Conservation (phyloP, 2,888 invertebrate species). For the Aproaerema taeniolella region DNA sequence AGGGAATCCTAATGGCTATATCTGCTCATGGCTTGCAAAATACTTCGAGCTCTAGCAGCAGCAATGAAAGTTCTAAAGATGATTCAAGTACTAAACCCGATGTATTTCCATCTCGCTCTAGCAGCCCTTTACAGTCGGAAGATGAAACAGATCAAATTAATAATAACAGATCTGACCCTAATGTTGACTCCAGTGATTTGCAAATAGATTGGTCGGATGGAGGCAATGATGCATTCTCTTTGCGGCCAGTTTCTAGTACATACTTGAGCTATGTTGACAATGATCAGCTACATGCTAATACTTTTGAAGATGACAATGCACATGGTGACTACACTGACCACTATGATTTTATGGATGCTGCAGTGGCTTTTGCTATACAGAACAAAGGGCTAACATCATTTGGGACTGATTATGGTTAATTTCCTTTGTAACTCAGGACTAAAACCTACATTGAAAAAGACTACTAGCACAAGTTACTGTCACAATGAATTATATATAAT, state of each 20-base stretch:
- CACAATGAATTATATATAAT: too few relatives aligned
- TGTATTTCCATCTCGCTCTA: constrained; percentile 31
- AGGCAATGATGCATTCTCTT: constrained; percentile 31
- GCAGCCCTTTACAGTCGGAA: constrained; percentile 38
- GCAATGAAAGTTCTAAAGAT: constrained; percentile 19
- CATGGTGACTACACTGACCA: constrained; percentile 40
- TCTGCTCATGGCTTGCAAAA: constrained; percentile 82
- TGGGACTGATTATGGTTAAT: constrained; percentile 63
- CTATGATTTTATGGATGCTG: constrained; percentile 81
- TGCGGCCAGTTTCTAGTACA: constrained; percentile 37
- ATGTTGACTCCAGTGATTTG: constrained; percentile 26
- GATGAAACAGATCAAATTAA: constrained; percentile 27
- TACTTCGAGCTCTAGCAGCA: constrained; percentile 38
- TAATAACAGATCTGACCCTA: constrained; percentile 21
- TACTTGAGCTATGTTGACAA: constrained; percentile 40
- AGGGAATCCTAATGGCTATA: constrained; percentile 86
- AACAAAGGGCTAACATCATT: constrained; percentile 82
- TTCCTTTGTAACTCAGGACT: background rate
- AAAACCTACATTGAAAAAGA: background rate
- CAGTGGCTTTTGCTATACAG: constrained; percentile 85
- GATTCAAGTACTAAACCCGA: constrained; percentile 22
- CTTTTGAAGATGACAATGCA: constrained; percentile 32
- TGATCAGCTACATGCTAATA: constrained; percentile 29
- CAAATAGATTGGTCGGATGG: constrained; percentile 39
- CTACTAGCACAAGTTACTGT: background rate